phyloP scores from a whole-genome alignment of 2,797 vertebrate genomes.

The Glossophaga mutica region DNA sequence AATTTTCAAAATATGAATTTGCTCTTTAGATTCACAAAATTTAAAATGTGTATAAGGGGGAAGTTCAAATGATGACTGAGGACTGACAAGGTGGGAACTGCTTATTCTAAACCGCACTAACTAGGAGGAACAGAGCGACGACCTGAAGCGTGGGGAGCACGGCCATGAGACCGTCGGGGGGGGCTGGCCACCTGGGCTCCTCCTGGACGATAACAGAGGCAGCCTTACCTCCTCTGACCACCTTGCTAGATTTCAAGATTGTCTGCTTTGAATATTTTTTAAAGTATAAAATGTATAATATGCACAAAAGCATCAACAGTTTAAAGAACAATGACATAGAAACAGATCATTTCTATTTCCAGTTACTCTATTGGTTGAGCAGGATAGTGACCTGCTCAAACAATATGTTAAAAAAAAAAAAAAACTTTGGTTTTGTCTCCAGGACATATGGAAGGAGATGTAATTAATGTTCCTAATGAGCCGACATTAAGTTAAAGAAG shows the following conservation, averaged over 20 bases:
- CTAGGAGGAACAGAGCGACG: not conserved
- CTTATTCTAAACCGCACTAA: not conserved
- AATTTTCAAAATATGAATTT: not conserved
- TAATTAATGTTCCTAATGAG: not conserved
- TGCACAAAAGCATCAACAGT: not conserved
- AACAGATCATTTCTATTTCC: not conserved
- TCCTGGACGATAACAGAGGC: not conserved
- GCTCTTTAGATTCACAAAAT: not conserved
- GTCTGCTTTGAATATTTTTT: not conserved
- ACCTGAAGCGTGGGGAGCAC: not conserved
- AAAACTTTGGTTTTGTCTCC: not conserved
- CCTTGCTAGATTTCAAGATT: not conserved
- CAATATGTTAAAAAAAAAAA: not conserved
- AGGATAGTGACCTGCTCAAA: not conserved
- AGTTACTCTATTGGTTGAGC: not conserved
- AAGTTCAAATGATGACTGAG: not conserved
- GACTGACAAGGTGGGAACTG: not conserved
- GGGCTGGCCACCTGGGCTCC: not conserved
- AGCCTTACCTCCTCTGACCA: not conserved
- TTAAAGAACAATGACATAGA: constrained; percentile 9
- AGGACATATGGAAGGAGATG: not conserved
- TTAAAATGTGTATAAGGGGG: not conserved
- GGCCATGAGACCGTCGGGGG: not conserved
- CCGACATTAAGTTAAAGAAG: not conserved
- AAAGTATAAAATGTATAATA: not conserved